Evolutionary conservation across 2,888 invertebrate genomes (phyloP), one percentile per base, ranked within the genome.

Genomic region (Selenia dentaria): DNA sequence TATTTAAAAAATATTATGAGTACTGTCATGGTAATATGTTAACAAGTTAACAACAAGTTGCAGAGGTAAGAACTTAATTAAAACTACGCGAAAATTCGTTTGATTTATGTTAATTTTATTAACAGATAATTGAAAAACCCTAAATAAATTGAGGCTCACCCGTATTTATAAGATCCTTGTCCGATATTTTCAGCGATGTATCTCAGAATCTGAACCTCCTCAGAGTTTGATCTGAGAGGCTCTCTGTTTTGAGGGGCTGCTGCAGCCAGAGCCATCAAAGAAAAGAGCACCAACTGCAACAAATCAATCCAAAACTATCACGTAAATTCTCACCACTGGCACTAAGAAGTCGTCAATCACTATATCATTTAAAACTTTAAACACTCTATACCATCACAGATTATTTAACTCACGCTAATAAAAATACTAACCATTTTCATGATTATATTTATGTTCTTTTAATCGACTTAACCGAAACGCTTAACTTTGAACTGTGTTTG

Each of bases 261-360:
- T 10, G 65, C 59, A 34, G 64, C 80, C 8, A 70, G 65, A 25
- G 83, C 84, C 48, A 90, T 67, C 49, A 89, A 64, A 49, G 74
- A 71, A 62, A 83, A 67, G 43, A 85, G 67, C 66, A 92, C 80
- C 70, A 92, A 71, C 85, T 87, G 78, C 59, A 78, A 62, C 57
- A 59, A 63, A 62, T 38, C 44, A 48, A 42, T 39, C 28, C 47
- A 51, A 57, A 48, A 57, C 25, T 27, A 52, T 48, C 52, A 63
- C 59, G 48, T 40, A 54, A 57, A 45, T 47, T 34, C 38, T 46
- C 44, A 34, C 9, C 24, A 24, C 12, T 9, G 24, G 1, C 32
- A 37, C 26, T 28, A 4, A 18, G n/a, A n/a, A n/a, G n/a, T n/a
- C n/a, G n/a, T n/a, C n/a, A n/a, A n/a, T n/a, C n/a, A n/a, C n/a